Evolutionary conservation across 2,797 vertebrate genomes (phyloP).

Genomic region (Acridotheres tristis): DNA sequence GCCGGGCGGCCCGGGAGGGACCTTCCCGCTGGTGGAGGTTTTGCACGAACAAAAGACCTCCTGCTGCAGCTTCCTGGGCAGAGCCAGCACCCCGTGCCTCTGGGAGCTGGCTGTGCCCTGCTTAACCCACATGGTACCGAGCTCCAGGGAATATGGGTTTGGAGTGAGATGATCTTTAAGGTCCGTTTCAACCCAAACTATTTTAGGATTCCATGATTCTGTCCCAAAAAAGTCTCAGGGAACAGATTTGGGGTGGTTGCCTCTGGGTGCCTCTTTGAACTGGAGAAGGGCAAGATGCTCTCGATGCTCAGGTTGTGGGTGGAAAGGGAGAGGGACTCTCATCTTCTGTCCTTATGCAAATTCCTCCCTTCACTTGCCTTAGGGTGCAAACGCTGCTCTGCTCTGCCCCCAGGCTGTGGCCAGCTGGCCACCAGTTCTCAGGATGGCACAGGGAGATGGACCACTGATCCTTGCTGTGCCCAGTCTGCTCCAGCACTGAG

Average conservation of each 20-base stretch:
- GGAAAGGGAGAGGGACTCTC: not conserved
- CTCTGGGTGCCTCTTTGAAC: fast-evolving
- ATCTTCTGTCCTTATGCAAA: not conserved
- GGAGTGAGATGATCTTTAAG: not conserved
- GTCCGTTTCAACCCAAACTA: not conserved
- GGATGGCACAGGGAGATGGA: fast-evolving
- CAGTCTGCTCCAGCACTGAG: fast-evolving
- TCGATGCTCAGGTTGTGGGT: not conserved
- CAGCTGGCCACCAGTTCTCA: not conserved
- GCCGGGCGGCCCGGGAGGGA: not conserved
- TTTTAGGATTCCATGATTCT: not conserved
- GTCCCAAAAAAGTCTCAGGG: not conserved
- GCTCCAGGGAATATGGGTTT: not conserved
- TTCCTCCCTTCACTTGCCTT: not conserved
- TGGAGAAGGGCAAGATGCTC: not conserved
- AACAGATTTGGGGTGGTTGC: not conserved
- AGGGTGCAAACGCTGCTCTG: not conserved
- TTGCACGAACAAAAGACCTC: not conserved
- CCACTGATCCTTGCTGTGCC: not conserved
- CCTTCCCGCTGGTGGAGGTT: not conserved
- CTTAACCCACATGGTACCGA: fast-evolving
- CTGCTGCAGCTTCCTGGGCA: not conserved
- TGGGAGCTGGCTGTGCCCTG: fast-evolving
- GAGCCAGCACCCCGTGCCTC: not conserved
- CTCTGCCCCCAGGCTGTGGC: not conserved